phyloP scores from a whole-genome alignment of 2,113 vertebrate genomes.

The Nycticorax nycticorax region DNA sequence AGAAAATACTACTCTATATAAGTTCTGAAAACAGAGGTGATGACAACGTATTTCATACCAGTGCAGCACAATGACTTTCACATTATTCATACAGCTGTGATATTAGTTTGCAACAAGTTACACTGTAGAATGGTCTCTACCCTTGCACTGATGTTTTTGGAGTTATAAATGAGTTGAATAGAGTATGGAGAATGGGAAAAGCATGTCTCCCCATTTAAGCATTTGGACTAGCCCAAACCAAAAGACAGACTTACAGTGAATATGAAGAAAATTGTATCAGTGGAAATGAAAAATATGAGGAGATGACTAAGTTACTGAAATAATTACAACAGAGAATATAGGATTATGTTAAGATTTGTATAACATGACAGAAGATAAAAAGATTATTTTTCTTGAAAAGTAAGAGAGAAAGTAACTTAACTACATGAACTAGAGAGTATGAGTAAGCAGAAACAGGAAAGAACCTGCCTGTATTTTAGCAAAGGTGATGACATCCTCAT shows the following conservation, averaged over 20 bases:
- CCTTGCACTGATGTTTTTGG: not conserved
- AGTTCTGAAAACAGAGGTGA: not conserved
- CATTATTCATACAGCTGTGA: not conserved
- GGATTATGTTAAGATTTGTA: not conserved
- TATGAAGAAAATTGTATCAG: not conserved
- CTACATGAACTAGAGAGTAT: not conserved
- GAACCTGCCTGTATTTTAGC: not conserved
- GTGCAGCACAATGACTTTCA: not conserved
- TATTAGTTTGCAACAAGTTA: not conserved
- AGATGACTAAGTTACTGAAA: not conserved
- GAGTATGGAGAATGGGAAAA: not conserved
- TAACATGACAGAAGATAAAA: not conserved
- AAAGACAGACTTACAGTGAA: not conserved
- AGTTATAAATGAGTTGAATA: not conserved
- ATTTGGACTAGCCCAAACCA: not conserved
- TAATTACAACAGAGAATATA: not conserved
- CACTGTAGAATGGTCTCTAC: not conserved
- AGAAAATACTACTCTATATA: not conserved
- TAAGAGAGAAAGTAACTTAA: not conserved
- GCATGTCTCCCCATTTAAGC: not conserved
- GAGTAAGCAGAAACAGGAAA: not conserved
- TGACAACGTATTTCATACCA: not conserved
- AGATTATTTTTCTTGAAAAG: not conserved
- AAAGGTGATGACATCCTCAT: not conserved
- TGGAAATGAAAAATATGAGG: not conserved